These are phyloP conservation scores for Amniataba percoides DNA, from an alignment of 2,797 vertebrate genomes.

Conservation along the genomic window DNA sequence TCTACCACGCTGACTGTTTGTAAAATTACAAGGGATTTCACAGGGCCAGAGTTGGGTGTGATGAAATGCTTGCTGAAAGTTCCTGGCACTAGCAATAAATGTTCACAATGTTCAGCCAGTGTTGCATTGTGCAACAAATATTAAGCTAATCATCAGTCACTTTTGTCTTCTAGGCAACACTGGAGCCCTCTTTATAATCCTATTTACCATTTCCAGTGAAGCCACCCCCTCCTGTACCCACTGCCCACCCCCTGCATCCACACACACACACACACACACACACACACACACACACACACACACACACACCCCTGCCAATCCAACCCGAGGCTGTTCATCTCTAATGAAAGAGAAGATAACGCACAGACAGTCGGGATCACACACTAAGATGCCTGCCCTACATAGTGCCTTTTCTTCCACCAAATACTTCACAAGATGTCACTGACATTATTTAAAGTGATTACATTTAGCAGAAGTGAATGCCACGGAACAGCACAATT, in stretches of 20 bases:
- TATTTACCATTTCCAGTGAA: constrained; percentile 86
- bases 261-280: constrained; percentile 9
- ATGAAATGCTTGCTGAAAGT: constrained; percentile 81
- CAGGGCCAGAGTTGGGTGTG: constrained; percentile 76
- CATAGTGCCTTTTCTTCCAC: constrained; percentile 81
- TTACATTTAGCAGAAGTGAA: constrained; percentile 85
- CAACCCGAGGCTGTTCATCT: constrained; percentile 90
- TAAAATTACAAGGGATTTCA: constrained; percentile 82
- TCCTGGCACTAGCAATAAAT: constrained; percentile 87
- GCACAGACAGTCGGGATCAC: constrained; percentile 85
- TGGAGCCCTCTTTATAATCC: constrained; percentile 86
- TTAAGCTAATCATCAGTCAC: constrained; percentile 91
- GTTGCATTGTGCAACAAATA: constrained; percentile 87
- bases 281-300: constrained; percentile 22
- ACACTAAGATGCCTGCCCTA: constrained; percentile 84
- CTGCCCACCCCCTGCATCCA: constrained; percentile 65
- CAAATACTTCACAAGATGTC: constrained; percentile 83
- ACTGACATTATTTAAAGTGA: constrained; percentile 86
- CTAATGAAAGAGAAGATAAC: constrained; percentile 89
- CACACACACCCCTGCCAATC: constrained; percentile 52
- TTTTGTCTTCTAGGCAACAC: constrained; percentile 87
- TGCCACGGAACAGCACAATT: constrained; percentile 78
- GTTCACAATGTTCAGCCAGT: constrained; percentile 87
- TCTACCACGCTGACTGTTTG: constrained; percentile 73
- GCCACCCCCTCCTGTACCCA: constrained; percentile 65